These are phyloP conservation scores for Troides aeacus DNA, from an alignment of 2,888 invertebrate species.

Conservation along the genomic window DNA sequence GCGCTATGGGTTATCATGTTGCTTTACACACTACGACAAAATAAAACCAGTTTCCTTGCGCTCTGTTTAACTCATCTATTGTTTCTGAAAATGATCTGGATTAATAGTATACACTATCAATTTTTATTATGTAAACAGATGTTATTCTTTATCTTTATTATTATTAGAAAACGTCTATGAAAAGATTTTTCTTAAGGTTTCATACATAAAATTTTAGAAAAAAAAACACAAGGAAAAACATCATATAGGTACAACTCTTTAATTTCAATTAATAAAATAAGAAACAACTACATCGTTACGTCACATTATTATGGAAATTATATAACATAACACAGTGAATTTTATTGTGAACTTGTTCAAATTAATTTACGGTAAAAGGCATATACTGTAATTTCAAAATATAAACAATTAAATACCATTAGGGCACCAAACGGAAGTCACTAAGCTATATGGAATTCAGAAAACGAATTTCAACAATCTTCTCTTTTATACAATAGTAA, in stretches of 20 bases:
- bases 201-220: background rate
- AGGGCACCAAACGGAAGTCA: constrained; percentile 6
- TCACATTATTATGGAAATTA: background rate
- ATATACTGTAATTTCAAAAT: too few species aligned
- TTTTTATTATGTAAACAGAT: background rate
- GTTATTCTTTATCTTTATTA: background rate
- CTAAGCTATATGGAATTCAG: background rate
- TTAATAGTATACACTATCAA: background rate
- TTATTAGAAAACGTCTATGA: background rate
- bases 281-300: background rate
- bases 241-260: background rate
- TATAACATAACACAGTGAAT: background rate
- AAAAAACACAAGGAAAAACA: background rate
- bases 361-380: background rate
- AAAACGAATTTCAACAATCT: background rate
- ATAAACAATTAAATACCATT: background rate
- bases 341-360: background rate
- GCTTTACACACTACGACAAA: constrained; percentile 33
- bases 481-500: background rate
- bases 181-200: background rate
- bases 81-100: constrained; percentile 31
- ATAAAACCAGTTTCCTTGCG: constrained; percentile 48
- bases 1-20: constrained; percentile 42
- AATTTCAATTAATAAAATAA: background rate
- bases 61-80: constrained; percentile 48